A percentile compares a stretch with the other conserved stretches of the same genome.
Conservation (phyloP, 1,140 invertebrate genomes). For the Drosophila sulfurigaster region DNA sequence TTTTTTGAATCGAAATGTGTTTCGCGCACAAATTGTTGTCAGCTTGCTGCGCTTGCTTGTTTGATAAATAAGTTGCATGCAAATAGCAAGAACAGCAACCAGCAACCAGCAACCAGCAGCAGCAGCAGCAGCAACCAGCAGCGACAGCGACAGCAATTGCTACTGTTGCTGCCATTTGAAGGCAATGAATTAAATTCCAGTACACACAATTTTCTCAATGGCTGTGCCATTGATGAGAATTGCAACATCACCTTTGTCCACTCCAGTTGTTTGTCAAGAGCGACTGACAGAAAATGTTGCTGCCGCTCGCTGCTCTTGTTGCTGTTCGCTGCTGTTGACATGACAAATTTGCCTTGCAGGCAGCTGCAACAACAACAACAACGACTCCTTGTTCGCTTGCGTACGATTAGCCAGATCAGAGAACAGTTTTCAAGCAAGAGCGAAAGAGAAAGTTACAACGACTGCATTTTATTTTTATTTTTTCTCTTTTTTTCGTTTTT, state of each 20-base stretch:
- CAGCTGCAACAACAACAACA: constrained; percentile 5
- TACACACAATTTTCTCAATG: constrained; percentile 69
- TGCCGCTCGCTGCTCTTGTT: too few species aligned
- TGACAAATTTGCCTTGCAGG: constrained; percentile 67
- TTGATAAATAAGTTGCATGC: constrained; percentile 81
- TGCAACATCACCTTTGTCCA: constrained; percentile 67
- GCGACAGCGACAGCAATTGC: constrained; percentile 41
- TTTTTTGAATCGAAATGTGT: constrained; percentile 80
- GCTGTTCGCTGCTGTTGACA: constrained; percentile 39
- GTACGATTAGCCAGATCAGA: neutral
- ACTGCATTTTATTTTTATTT: too few species aligned
- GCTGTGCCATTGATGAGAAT: constrained; percentile 71
- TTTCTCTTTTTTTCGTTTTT: too few species aligned
- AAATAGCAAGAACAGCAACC: constrained; percentile 55
- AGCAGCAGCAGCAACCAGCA: constrained; percentile 27
- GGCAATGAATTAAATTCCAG: constrained; percentile 79
- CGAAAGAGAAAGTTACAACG: too few species aligned
- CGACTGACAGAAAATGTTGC: constrained; percentile 52
- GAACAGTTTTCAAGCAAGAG: neutral
- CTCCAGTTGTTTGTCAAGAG: constrained; percentile 71
- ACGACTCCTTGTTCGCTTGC: neutral
- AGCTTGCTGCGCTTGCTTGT: constrained; percentile 46
- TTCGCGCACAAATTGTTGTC: constrained; percentile 69
- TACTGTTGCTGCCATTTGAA: constrained; percentile 66
- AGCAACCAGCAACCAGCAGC: constrained; percentile 28